Conservation (phyloP, 2,797 vertebrate genomes). For the Sphenodon punctatus region DNA sequence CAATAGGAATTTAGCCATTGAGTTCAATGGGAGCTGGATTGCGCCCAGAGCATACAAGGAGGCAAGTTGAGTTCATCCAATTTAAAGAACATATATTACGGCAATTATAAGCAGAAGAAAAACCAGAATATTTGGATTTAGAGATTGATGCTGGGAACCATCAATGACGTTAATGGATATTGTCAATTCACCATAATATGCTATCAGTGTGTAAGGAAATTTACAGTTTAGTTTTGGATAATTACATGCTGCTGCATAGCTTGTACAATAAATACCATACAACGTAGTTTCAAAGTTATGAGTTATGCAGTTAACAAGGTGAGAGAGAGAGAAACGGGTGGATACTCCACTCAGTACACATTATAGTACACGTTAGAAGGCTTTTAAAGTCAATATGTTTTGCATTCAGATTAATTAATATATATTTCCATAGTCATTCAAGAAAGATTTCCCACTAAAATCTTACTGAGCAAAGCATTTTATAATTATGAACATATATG, state of each 20-base stretch:
- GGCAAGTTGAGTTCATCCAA: too few species aligned
- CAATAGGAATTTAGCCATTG: too few species aligned
- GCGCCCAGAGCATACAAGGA: background rate
- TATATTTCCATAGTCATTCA: background rate
- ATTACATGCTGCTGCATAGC: background rate
- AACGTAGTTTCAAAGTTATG: background rate
- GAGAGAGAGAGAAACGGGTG: background rate
- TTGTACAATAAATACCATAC: background rate
- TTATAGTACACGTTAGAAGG: background rate
- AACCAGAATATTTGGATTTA: too few species aligned
- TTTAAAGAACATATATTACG: too few species aligned
- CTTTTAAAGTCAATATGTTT: background rate
- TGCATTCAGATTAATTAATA: background rate
- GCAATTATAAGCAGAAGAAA: too few species aligned
- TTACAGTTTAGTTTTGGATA: background rate
- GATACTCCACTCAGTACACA: background rate
- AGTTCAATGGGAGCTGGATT: too few species aligned
- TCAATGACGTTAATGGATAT: background rate
- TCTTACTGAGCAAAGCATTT: background rate
- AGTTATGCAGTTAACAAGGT: too few species aligned
- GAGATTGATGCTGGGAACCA: background rate
- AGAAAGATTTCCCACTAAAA: fast-evolving
- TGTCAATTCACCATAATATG: background rate
- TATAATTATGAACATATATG: background rate
- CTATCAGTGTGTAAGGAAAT: background rate